Percentiles rank a stretch among this genome's conserved stretches.
These are phyloP conservation scores for Cyrtorhinus lividipennis DNA, from an alignment of 1,140 invertebrate species.

Conservation along the genomic window DNA sequence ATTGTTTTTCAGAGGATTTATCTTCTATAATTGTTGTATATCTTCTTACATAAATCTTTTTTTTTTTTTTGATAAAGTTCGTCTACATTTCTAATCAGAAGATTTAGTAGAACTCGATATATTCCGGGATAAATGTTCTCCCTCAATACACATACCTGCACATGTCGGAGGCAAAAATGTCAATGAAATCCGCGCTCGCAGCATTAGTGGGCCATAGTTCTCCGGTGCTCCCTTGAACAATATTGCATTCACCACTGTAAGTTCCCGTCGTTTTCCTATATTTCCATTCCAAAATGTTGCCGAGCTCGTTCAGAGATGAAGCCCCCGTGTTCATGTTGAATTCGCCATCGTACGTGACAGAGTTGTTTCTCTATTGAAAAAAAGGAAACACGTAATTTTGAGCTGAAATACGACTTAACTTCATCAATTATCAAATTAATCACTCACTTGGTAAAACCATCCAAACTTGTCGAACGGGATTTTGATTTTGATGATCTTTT, in stretches of 20 bases:
- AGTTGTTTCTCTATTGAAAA: conserved; percentile 51
- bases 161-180: conserved; percentile 50
- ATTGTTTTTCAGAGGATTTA: too few relatives aligned
- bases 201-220: conserved; percentile 56
- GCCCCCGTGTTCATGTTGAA: conserved; percentile 57
- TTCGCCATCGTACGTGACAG: conserved; percentile 48
- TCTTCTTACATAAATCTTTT: too few relatives aligned
- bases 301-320: conserved; percentile 41
- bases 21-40: too few relatives aligned
- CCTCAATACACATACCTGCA: too few relatives aligned
- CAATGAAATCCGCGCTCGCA: conserved; percentile 35
- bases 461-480: conserved; percentile 52
- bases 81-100: too few relatives aligned
- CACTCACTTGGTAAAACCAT: conserved; percentile 58
- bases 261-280: conserved; percentile 40
- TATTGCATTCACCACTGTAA: conserved; percentile 41
- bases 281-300: conserved; percentile 53
- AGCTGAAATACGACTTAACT: not conserved
- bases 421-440: not conserved
- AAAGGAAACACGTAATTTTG: not conserved
- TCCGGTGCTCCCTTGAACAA: conserved; percentile 53
- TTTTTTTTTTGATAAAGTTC: too few relatives aligned
- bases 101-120: too few relatives aligned
- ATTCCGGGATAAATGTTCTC: too few relatives aligned
- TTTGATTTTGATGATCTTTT: conserved; percentile 33